Evolutionary conservation across 2,113 vertebrate genomes (phyloP), one percentile per base, ranked within the genome.

Genomic region (Salvator merianae): DNA sequence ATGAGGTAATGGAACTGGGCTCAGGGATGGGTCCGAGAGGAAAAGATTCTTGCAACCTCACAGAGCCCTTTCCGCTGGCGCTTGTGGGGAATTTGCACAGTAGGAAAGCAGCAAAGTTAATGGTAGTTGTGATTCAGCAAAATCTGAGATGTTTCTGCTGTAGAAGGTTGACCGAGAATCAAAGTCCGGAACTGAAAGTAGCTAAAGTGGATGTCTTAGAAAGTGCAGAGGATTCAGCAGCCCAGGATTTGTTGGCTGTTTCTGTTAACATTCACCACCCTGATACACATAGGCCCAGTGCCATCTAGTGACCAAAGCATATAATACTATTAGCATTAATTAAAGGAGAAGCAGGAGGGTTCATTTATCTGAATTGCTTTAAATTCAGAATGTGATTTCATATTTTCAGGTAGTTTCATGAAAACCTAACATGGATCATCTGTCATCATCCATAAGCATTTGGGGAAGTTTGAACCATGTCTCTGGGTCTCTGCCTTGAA

Each of bases 1-100:
- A 94, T 36, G 89, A 97, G 96, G 96, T 97, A 73, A 92, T 63
- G 20, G 71, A 5, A 84, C 2, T 5, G 36, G 53, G 50, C 69
- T 88, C 26, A 32, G 20, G 4, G 65, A 73, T 40, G 72, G 24
- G 20, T 20, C 7, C 20, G 47, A 22, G 24, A 69, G 3, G 5
- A 8, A 0, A 68, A 12, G 0, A 1, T 34, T 82, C 36, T 22
- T 7, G 0, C 1, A n/a, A 69, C 30, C 7, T 30, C 9, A 72
- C 10, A 53, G 2, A 53, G 24, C 3, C 16, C 7, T 43, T 28
- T 32, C 55, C 12, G 7, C n/a, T n/a, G n/a, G n/a, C n/a, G n/a
- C n/a, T n/a, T n/a, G n/a, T n/a, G n/a, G 59, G 28, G 28, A 38
- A 55, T 36, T 55, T 9, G n/a, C 1, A 6, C 50, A 20, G 55